Evolutionary conservation across 2,888 invertebrate species (phyloP), one percentile per base, ranked within the genome.

Genomic region (Sympetrum striolatum): DNA sequence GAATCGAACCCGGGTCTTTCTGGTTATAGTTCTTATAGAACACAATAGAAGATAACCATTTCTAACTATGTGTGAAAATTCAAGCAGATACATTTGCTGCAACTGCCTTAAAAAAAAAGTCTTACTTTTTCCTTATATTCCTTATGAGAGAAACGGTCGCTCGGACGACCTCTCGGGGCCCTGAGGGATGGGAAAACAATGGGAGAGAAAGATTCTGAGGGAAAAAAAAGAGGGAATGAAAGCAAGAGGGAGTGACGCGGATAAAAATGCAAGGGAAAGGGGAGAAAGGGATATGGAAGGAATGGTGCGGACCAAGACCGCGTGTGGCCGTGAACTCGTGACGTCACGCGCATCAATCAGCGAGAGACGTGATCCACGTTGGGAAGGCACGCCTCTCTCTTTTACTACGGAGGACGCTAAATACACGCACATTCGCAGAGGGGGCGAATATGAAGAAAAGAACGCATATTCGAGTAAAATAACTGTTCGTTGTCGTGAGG

Each of bases 301-400:
- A 48, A 58, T 82, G 82, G 82, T 82, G 86, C 39, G 86, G 86
- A 64, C 64, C 86, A 86, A 86, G 60, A 86, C 86, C 60, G 86
- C 86, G 86, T 86, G 86, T 86, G 86, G 86, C 86, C 86, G 86
- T 86, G 86, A 86, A 86, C 86, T 86, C 86, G 86, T 86, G 86
- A 86, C 86, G 86, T 86, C 86, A 86, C 60, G 86, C 60, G 37
- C 86, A 86, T 86, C 86, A 86, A 86, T 86, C 86, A 86, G 58
- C 60, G 58, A 37, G 60, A 53, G 86, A 86, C 86, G 86, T 64
- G 86, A 64, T 86, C 58, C 60, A 64, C 86, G 60, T 64, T 86
- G 37, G 35, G n/a, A 39, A 60, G 86, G 18, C 60, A 60, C 60
- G 60, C 86, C 86, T 73, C n/a, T n/a, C 25, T 73, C 73, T 64